Evolutionary conservation across 2,797 vertebrate genomes (phyloP), one percentile per base, ranked within the genome.

Genomic region (Hoplostethus mediterraneus): DNA sequence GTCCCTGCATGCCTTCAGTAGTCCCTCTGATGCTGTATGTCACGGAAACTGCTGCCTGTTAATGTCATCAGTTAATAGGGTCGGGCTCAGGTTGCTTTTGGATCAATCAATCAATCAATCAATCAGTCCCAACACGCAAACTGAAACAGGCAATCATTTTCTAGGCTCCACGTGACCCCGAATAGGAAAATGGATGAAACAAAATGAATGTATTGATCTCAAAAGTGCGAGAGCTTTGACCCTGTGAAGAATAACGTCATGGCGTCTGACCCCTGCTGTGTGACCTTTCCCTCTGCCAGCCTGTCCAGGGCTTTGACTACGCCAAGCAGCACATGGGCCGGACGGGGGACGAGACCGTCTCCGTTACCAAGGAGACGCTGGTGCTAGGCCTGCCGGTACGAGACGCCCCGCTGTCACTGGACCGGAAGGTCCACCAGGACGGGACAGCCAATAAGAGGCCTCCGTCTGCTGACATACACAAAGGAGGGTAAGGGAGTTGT

Each of bases 221-320:
- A 40, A 61, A 66, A 6, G n/a, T 36, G 14, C 17, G 28, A 4
- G 11, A 31, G 25, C 17, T 59, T 51, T 45, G 30, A 66, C 10
- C 10, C 11, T 55, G 17, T 52, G 6, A 10, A 33, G 9, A 28
- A 21, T 5, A 5, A n/a, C 21, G 2, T 10, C 0, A 14, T 60
- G 78, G 33, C 28, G 51, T 63, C 16, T 81, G 28, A 87, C 36
- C 10, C 21, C 48, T 65, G 2, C 2, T 68, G 17, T 47, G 28
- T 58, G n/a, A 14, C 17, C 11, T 71, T 79, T 25, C 74, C 0
- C 63, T 10, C 17, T 67, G 58, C 12, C 90, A 99, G 98, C 98
- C 98, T 3, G 97, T 99, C 30, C 97, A 99, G 93, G 98, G 98
- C 42, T 99, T 99, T 73, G 98, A 99, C 85, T 99, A 99, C 8